Conservation (phyloP, 2,113 vertebrate genomes). For the Myrmophylax atrothorax region DNA sequence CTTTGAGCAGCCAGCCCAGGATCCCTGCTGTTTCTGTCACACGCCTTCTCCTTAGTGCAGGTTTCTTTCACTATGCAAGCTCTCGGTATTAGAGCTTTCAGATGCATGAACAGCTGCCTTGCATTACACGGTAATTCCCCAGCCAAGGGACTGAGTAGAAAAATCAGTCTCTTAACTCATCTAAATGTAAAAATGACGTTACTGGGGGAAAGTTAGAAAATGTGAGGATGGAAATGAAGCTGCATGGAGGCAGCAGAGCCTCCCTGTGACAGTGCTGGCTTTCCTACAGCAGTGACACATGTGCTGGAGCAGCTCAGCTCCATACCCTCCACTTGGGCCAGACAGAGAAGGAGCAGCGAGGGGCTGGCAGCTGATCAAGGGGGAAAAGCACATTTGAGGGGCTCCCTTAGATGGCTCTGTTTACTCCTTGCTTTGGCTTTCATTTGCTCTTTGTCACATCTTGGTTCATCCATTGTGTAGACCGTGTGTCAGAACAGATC, state of each 20-base stretch:
- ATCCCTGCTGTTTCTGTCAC: not conserved
- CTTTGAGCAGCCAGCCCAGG: not conserved
- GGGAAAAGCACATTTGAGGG: not conserved
- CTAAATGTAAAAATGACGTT: not conserved
- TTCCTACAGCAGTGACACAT: not conserved
- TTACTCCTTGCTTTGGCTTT: not conserved
- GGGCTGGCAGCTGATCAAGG: not conserved
- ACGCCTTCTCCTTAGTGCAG: not conserved
- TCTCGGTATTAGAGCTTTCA: not conserved
- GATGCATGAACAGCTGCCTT: not conserved
- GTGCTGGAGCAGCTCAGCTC: not conserved
- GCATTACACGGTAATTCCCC: not conserved
- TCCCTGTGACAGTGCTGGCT: fast-evolving
- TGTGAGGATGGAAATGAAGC: not conserved
- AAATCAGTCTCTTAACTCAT: not conserved
- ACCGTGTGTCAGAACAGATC: not conserved
- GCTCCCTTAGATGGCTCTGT: not conserved
- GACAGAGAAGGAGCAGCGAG: not conserved
- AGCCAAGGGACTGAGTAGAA: not conserved
- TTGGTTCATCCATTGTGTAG: not conserved
- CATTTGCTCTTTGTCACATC: not conserved
- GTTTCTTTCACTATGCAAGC: not conserved
- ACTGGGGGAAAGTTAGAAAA: not conserved
- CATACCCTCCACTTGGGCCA: not conserved
- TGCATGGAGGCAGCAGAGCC: not conserved